These are phyloP conservation scores for Bombyx huttoni DNA, from an alignment of 2,888 invertebrate genomes.

Conservation along the genomic window DNA sequence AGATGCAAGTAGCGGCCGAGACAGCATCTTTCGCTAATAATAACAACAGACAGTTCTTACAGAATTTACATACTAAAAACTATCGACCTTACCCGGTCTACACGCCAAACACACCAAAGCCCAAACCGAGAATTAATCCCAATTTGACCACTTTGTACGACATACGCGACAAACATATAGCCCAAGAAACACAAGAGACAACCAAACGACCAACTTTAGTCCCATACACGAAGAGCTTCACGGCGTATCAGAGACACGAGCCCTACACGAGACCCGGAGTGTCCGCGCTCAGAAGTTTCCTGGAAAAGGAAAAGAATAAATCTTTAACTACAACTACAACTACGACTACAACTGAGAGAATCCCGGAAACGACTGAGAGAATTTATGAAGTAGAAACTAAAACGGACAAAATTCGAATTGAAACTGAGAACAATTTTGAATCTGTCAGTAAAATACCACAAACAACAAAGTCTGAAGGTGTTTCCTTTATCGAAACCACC, in stretches of 20 bases:
- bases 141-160: conserved; percentile 60
- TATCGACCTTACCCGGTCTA: conserved; percentile 57
- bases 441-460: conserved; percentile 55
- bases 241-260: conserved; percentile 39
- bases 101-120: conserved; percentile 41
- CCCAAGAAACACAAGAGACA: conserved; percentile 19
- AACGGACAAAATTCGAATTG: conserved; percentile 25
- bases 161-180: conserved; percentile 36
- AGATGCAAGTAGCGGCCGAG: conserved; percentile 82
- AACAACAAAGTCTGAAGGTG: conserved; percentile 29
- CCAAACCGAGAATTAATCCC: conserved; percentile 41
- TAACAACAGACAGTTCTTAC: conserved; percentile 55
- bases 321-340: conserved; percentile 30
- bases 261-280: conserved; percentile 64
- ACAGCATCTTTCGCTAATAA: conserved; percentile 80
- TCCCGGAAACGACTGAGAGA: conserved; percentile 30
- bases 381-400: conserved; percentile 22
- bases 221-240: conserved; percentile 54
- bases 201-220: conserved; percentile 54
- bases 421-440: conserved; percentile 43
- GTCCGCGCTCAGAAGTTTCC: conserved; percentile 44
- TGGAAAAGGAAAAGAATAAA: conserved; percentile 54
- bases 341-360: conserved; percentile 40
- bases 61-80: conserved; percentile 52
- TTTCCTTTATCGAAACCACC: conserved; percentile 27